A percentile compares a stretch with the other conserved stretches of the same genome.
Conservation (phyloP, 2,888 invertebrate species). For the Seira ritae region DNA sequence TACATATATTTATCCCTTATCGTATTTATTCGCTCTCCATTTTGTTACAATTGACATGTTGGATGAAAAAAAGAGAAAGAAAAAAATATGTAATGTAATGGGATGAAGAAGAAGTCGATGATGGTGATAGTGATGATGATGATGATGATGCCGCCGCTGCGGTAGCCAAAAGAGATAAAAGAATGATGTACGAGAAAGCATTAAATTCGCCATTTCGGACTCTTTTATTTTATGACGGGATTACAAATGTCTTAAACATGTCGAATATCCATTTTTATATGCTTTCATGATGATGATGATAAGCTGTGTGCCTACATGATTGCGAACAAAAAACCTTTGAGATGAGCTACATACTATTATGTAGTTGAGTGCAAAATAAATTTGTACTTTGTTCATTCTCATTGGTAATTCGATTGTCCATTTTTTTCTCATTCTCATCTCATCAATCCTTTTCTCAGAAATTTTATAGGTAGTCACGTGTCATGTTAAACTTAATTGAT, state of each 20-base stretch:
- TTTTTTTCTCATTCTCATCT: no score
- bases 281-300: background rate
- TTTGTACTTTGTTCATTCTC: no score
- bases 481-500: no score
- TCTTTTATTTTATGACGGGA: conserved; percentile 12
- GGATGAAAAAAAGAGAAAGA: conserved; percentile 16
- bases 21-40: background rate
- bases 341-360: no score
- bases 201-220: conserved; percentile 41
- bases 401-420: no score
- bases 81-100: background rate
- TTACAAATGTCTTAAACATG: conserved; percentile 7
- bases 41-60: conserved; percentile 62
- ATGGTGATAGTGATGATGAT: conserved; percentile 5
- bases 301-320: no score
- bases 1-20: no score
- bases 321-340: no score
- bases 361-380: no score
- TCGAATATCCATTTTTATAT: conserved; percentile 6
- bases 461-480: no score
- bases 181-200: conserved; percentile 32
- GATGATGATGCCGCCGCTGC: conserved; percentile 12
- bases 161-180: conserved; percentile 51
- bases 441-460: no score
- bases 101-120: no score